phyloP scores from a whole-genome alignment of 2,888 invertebrate species.

The Galerucella pusilla region DNA sequence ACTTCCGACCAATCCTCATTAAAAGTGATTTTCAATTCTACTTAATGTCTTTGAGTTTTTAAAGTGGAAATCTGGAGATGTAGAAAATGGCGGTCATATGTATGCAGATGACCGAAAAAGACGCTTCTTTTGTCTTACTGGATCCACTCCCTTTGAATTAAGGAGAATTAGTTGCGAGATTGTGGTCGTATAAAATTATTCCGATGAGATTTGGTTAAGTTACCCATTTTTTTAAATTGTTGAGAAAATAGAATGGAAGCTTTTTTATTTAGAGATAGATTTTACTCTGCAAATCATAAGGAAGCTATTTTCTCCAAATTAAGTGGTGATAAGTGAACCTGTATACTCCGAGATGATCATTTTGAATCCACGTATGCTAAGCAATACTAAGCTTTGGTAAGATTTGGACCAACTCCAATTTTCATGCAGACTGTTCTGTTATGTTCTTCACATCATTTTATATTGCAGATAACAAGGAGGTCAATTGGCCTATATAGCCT shows the following conservation, averaged over 20 bases:
- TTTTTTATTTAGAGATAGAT: constrained; percentile 5
- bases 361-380: too few species aligned
- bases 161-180: constrained; percentile 31
- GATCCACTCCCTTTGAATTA: constrained; percentile 26
- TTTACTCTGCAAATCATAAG: too few species aligned
- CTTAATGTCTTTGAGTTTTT: constrained; percentile 40
- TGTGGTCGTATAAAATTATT: constrained; percentile 31
- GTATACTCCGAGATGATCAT: too few species aligned
- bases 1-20: constrained; percentile 48
- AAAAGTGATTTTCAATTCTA: constrained; percentile 52
- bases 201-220: constrained; percentile 15
- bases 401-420: too few species aligned
- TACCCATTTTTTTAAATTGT: constrained; percentile 7
- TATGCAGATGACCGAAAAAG: constrained; percentile 45
- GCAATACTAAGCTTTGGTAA: too few species aligned
- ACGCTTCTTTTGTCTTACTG: constrained; percentile 34
- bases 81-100: constrained; percentile 43
- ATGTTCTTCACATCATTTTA: too few species aligned
- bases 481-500: too few species aligned
- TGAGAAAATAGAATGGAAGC: constrained; percentile 14
- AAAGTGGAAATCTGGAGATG: constrained; percentile 39
- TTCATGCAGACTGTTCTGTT: too few species aligned
- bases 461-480: too few species aligned
- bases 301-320: too few species aligned
- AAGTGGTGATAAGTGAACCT: too few species aligned